phyloP scores from a whole-genome alignment of 2,113 vertebrate species.

The Grammomys dolichurus region DNA sequence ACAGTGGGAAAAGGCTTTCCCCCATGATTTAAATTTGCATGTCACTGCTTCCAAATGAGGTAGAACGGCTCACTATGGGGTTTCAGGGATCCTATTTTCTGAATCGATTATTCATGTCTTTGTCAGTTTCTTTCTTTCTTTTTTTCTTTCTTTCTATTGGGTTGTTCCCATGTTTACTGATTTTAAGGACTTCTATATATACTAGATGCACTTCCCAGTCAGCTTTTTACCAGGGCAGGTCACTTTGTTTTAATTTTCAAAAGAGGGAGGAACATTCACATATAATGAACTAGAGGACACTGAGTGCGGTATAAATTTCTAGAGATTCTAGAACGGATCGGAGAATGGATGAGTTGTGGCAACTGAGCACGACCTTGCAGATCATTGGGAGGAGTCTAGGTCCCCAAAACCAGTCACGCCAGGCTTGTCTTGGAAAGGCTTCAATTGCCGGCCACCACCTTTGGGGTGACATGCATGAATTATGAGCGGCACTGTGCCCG shows the following conservation, averaged over 20 bases:
- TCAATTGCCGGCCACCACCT: background rate
- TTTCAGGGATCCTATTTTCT: rapidly evolving
- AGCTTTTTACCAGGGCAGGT: background rate
- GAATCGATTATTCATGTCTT: background rate
- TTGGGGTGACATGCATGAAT: background rate
- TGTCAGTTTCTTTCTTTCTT: background rate
- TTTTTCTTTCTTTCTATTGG: background rate
- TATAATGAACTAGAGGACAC: background rate
- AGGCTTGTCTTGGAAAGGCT: background rate
- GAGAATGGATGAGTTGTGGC: background rate
- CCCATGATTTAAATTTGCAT: background rate
- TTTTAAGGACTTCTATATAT: background rate
- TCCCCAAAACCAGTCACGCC: background rate
- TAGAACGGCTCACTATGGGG: background rate
- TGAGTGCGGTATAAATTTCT: background rate
- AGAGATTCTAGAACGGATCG: background rate
- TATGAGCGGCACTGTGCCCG: background rate
- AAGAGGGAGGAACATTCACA: background rate
- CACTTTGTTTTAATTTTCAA: background rate
- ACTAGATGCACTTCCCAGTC: background rate
- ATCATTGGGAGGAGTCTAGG: background rate
- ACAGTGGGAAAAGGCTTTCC: background rate
- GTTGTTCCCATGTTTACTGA: background rate
- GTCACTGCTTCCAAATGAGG: background rate
- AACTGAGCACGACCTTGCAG: background rate